A percentile compares a stretch with the other conserved stretches of the same genome.
Evolutionary conservation across 2,888 invertebrate species (phyloP).

Genomic region (Latrodectus hesperus): DNA sequence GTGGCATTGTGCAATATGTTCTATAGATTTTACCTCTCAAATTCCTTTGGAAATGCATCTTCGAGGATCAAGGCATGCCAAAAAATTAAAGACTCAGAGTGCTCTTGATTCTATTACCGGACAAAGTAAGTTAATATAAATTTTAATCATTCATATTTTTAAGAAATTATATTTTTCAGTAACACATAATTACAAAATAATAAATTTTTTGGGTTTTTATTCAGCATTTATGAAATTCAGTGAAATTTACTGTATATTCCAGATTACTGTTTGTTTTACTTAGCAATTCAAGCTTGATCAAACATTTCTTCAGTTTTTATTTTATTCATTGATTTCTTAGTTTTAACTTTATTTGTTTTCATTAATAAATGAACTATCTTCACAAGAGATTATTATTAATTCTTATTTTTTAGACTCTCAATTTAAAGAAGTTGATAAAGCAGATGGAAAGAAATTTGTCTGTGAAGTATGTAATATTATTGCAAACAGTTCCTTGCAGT

Average conservation of each 20-base stretch:
- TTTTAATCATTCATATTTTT: neutral
- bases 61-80: slow-evolving; percentile 74
- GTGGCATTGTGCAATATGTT: slow-evolving; percentile 76
- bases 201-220: neutral
- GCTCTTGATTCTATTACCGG: slow-evolving; percentile 37
- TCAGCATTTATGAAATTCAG: neutral
- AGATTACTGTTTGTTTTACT: no score
- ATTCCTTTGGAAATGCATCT: slow-evolving; percentile 77
- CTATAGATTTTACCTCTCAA: slow-evolving; percentile 77
- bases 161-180: neutral
- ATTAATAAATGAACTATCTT: no score
- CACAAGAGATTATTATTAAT: neutral
- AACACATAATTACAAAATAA: neutral
- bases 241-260: no score
- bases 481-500: slow-evolving; percentile 72
- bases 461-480: slow-evolving; percentile 72
- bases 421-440: slow-evolving; percentile 12
- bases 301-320: no score
- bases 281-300: no score
- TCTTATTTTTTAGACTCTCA: slow-evolving; percentile 13
- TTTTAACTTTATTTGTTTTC: no score
- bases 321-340: no score
- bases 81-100: slow-evolving; percentile 72
- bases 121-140: slow-evolving; percentile 40
- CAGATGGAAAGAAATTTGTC: slow-evolving; percentile 22